Evolutionary conservation across 2,113 vertebrate genomes (phyloP), one percentile per base, ranked within the genome.

Genomic region (Willisornis vidua): DNA sequence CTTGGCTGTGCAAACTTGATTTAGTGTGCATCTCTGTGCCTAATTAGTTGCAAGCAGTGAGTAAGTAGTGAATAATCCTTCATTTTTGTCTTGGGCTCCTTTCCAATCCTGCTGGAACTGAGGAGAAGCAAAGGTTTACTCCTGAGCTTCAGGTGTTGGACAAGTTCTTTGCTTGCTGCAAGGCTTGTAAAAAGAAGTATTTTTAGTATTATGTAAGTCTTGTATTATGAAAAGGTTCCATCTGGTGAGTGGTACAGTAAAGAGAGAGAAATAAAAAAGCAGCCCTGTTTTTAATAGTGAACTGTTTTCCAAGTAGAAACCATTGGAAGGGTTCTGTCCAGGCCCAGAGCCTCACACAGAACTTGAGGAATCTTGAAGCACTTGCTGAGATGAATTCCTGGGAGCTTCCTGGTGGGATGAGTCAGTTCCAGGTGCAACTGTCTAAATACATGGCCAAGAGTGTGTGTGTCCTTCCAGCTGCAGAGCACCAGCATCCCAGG

Each of bases 401-500:
- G 67, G 76, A 84, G 37, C 13, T 22, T 1, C 54, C 31, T 43
- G 46, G 54, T 77, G 51, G 41, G 26, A 57, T 77, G 59, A 70
- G 49, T 49, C 43, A 29, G 19, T 76, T 73, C 0, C 1, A 65
- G 59, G 3, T 57, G 20, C 57, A 72, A 11, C 48, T n/a, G 19
- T 54, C 23, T 49, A 16, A 76, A 65, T 11, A 13, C 0, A 0
- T 26, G 9, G 41, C 58, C 37, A n/a, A 25, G 29, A 35, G 19
- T 12, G 43, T 13, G 1, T 6, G 12, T 43, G 51, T 55, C n/a
- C 57, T 35, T 59, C 6, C 24, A 33, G 5, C 19, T 16, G 15
- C 1, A 19, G 37, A 26, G 41, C 2, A 1, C 13, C 54, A 55
- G 26, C 39, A 55, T 31, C 14, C 15, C 33, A 17, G 67, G 28